phyloP scores from a whole-genome alignment of 2,888 invertebrate species.

The Troides oblongomaculatus region DNA sequence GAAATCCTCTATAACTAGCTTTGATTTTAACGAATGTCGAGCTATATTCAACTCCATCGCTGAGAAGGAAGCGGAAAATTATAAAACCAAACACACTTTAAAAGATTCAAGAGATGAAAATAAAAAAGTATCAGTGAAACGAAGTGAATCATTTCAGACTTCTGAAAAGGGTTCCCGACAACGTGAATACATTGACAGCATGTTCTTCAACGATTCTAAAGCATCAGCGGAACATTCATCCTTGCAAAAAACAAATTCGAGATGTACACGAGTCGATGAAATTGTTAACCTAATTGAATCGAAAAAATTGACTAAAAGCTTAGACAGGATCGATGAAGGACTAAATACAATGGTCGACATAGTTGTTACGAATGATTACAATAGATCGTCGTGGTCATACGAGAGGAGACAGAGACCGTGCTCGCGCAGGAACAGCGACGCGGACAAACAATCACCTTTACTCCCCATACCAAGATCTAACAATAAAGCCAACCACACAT shows the following conservation, averaged over 20 bases:
- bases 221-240: slow-evolving; percentile 40
- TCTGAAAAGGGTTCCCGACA: slow-evolving; percentile 70
- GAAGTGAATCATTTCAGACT: slow-evolving; percentile 74
- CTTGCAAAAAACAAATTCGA: slow-evolving; percentile 56
- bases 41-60: slow-evolving; percentile 80
- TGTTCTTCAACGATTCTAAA: slow-evolving; percentile 77
- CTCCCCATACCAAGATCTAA: slow-evolving; percentile 60
- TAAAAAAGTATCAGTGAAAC: slow-evolving; percentile 61
- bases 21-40: slow-evolving; percentile 76
- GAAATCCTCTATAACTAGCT: slow-evolving; percentile 59
- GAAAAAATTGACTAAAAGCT: slow-evolving; percentile 85
- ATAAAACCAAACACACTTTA: slow-evolving; percentile 55
- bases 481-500: slow-evolving; percentile 49
- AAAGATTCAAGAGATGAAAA: slow-evolving; percentile 65
- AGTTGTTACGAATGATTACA: slow-evolving; percentile 81
- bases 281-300: slow-evolving; percentile 80
- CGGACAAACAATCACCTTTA: slow-evolving; percentile 62
- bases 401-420: slow-evolving; percentile 66
- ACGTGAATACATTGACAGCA: slow-evolving; percentile 79
- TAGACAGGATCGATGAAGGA: slow-evolving; percentile 88
- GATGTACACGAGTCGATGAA: slow-evolving; percentile 70
- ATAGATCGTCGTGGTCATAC: slow-evolving; percentile 65
- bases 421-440: slow-evolving; percentile 66
- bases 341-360: slow-evolving; percentile 86
- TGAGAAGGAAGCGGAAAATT: slow-evolving; percentile 71